Conservation (phyloP, 2,113 vertebrate species). For the Chloropsis cyanopogon region DNA sequence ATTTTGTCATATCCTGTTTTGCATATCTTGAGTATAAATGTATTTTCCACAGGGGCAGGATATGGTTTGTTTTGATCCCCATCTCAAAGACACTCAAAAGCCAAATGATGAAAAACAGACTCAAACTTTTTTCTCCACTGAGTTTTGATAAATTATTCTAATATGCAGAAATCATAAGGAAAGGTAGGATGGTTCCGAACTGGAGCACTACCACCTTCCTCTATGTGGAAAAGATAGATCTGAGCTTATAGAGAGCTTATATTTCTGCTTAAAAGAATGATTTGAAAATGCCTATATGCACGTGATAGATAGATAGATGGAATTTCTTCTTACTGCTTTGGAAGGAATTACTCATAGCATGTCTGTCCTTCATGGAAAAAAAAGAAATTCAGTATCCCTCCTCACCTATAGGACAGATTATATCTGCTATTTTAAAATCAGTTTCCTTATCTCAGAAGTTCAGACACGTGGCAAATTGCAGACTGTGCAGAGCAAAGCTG, state of each 20-base stretch:
- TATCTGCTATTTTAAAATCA: not conserved
- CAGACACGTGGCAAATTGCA: not conserved
- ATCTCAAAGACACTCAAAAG: slow-evolving; percentile 32
- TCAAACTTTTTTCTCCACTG: not conserved
- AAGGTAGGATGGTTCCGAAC: not conserved
- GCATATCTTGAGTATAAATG: slow-evolving; percentile 63
- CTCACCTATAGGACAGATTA: not conserved
- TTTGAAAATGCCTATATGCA: not conserved
- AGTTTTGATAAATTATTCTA: slow-evolving; percentile 23
- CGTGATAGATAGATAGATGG: not conserved
- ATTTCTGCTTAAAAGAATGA: not conserved
- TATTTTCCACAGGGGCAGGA: slow-evolving; percentile 62
- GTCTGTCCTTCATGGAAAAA: not conserved
- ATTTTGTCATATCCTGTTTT: slow-evolving; percentile 69
- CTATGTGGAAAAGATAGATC: not conserved
- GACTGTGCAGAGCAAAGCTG: not conserved
- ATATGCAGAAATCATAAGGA: not conserved
- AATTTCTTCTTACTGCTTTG: not conserved
- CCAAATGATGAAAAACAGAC: slow-evolving; percentile 61
- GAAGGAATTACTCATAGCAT: not conserved
- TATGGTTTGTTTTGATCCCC: slow-evolving; percentile 47
- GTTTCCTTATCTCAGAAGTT: not conserved
- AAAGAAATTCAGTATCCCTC: not conserved
- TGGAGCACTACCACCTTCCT: not conserved
- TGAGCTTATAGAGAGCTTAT: not conserved